Evolutionary conservation across 2,888 invertebrate genomes (phyloP).

Genomic region (Pteria penguin): DNA sequence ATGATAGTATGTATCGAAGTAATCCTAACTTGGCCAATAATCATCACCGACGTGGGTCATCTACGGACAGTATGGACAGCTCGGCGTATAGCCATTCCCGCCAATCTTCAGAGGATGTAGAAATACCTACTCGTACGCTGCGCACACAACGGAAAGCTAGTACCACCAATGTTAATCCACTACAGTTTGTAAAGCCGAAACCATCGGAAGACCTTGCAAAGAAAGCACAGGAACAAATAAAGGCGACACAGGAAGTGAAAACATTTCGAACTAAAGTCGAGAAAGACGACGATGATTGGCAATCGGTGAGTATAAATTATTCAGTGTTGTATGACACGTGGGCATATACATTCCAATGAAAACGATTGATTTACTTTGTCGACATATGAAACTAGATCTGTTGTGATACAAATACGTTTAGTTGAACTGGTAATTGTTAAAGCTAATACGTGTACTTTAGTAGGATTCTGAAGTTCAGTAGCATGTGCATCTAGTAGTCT

Average conservation of each 20-base stretch:
- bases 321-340: too few species aligned
- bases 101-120: conserved; percentile 69
- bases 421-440: too few species aligned
- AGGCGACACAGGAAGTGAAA: conserved; percentile 67
- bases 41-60: conserved; percentile 66
- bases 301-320: conserved; percentile 70
- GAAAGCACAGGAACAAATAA: conserved; percentile 73
- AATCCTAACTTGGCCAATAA: conserved; percentile 64
- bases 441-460: too few species aligned
- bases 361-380: too few species aligned
- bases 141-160: conserved; percentile 51
- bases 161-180: conserved; percentile 64
- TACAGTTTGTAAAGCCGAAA: conserved; percentile 76
- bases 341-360: too few species aligned
- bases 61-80: conserved; percentile 72
- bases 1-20: conserved; percentile 57
- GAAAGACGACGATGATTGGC: conserved; percentile 72
- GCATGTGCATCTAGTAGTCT: too few species aligned
- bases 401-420: too few species aligned
- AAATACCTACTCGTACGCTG: conserved; percentile 52
- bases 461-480: too few species aligned
- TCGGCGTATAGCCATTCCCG: conserved; percentile 67
- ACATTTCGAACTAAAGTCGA: conserved; percentile 55
- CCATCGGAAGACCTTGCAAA: conserved; percentile 67
- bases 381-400: too few species aligned